Evolutionary conservation across 2,888 invertebrate species (phyloP).

Genomic region (Calameuta idolon): DNA sequence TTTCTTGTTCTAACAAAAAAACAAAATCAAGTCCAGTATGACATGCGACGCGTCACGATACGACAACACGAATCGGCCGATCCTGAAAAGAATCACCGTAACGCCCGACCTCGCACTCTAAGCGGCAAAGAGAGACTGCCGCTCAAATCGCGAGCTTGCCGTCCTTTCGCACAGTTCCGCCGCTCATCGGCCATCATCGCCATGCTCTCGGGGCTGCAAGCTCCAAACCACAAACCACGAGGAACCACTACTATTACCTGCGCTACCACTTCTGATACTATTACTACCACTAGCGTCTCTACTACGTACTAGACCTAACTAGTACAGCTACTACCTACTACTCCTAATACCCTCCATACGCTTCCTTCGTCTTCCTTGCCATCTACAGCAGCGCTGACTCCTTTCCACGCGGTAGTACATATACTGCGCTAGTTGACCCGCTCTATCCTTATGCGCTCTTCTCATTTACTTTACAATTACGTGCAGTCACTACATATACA

Average conservation of each 20-base stretch:
- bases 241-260: neutral
- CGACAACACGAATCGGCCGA: neutral
- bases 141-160: conserved; percentile 38
- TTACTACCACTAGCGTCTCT: neutral
- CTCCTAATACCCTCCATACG: neutral
- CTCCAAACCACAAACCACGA: conserved; percentile 15
- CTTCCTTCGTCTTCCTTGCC: neutral
- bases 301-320: neutral
- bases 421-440: neutral
- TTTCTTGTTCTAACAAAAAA: conserved; percentile 35
- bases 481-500: too few species aligned
- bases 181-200: conserved; percentile 43
- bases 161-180: conserved; percentile 39
- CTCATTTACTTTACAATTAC: neutral
- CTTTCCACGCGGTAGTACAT: neutral
- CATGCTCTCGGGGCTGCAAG: conserved; percentile 32
- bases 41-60: neutral
- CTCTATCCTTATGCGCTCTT: neutral
- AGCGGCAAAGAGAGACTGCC: conserved; percentile 55
- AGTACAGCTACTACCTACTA: neutral
- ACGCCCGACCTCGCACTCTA: conserved; percentile 34
- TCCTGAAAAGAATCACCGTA: neutral
- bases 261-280: neutral
- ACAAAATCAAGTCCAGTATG: conserved; percentile 30
- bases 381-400: neutral